Evolutionary conservation across 1,140 invertebrate species (phyloP).

Genomic region (Euwallacea similis): DNA sequence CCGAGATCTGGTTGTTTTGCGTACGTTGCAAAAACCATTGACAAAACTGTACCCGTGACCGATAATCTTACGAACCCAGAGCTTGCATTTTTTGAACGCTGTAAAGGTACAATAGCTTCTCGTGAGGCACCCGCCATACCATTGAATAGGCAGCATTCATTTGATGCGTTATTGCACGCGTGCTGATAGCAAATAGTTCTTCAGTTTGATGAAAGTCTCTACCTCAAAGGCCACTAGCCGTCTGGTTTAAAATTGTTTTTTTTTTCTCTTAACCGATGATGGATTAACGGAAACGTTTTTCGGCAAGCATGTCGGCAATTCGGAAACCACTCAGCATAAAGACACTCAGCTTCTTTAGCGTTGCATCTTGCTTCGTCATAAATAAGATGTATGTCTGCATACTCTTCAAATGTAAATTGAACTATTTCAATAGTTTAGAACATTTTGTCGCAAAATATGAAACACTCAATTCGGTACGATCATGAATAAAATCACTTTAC

Average conservation of each 20-base stretch:
- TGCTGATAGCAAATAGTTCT: not conserved
- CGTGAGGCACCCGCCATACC: not conserved
- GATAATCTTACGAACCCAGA: no score
- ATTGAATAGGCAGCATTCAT: not conserved
- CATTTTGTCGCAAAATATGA: not conserved
- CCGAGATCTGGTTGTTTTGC: conserved; percentile 9
- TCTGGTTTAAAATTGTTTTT: not conserved
- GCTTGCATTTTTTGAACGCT: not conserved
- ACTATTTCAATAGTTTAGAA: not conserved
- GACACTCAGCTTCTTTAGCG: no score
- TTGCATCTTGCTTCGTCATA: not conserved
- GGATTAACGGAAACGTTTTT: conserved; percentile 3
- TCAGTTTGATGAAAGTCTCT: not conserved
- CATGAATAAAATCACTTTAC: not conserved
- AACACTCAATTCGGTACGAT: not conserved
- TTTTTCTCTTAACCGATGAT: conserved; percentile 7
- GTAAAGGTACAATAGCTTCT: conserved; percentile 3
- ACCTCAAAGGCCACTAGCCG: not conserved
- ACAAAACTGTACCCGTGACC: no score
- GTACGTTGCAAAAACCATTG: not conserved
- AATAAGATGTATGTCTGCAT: conserved; percentile 9
- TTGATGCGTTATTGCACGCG: not conserved
- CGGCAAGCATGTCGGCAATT: conserved; percentile 2
- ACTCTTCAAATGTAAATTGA: conserved; percentile 3
- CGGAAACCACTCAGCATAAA: conserved; percentile 2